Conservation (phyloP, 2,797 vertebrate genomes). For the Phalanger gymnotis region DNA sequence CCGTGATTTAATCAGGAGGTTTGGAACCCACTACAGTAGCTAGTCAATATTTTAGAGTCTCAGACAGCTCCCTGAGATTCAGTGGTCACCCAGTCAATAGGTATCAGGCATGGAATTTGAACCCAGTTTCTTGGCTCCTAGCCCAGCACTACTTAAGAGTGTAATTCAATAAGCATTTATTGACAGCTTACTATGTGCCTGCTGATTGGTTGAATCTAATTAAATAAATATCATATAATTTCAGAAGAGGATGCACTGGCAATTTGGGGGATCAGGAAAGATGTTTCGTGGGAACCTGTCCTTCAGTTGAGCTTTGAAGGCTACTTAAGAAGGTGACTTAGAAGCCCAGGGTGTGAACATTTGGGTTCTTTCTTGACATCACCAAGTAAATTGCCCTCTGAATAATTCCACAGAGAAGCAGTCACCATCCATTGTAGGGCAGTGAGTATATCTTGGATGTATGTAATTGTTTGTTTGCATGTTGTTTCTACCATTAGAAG, state of each 20-base stretch:
- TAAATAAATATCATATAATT: background rate
- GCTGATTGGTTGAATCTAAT: background rate
- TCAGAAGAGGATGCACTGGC: background rate
- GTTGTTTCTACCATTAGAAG: background rate
- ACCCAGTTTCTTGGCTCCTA: background rate
- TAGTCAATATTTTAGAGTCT: background rate
- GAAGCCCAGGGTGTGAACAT: background rate
- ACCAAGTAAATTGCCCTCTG: background rate
- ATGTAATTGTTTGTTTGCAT: background rate
- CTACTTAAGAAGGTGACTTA: background rate
- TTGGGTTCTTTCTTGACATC: background rate
- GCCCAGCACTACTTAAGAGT: background rate
- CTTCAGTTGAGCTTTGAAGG: background rate
- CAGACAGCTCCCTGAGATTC: background rate
- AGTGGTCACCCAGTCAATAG: background rate
- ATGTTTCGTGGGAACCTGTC: background rate
- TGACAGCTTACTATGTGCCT: background rate
- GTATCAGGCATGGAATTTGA: background rate
- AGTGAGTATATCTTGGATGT: background rate
- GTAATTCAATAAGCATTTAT: background rate
- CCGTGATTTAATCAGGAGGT: background rate
- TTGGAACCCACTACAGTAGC: background rate
- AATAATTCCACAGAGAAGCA: background rate
- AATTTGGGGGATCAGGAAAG: background rate
- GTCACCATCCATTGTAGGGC: background rate